Evolutionary conservation across 1,140 invertebrate genomes (phyloP), one percentile per base, ranked within the genome.

Genomic region (Spodoptera litura): DNA sequence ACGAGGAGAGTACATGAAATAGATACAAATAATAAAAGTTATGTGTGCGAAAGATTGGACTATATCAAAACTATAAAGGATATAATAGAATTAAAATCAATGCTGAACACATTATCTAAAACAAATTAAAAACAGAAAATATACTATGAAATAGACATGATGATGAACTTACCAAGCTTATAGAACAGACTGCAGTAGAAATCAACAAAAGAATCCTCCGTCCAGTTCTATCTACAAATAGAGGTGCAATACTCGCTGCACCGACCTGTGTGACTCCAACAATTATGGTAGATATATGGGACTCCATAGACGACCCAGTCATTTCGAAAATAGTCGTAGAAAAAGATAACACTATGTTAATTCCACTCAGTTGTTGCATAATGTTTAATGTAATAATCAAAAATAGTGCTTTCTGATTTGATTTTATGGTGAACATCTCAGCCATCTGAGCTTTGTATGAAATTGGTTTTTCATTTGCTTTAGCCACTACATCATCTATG

Each of bases 181-280:
- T 13, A 77, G 52, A 79, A 61, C 84, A 86, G 13, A 58, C 56
- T 11, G 35, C 79, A 56, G 79, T 82, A 0, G 92, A 94, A 44
- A 93, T 61, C 4, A 95, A 78, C 12, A 96, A 81, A 2, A 96
- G 82, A 53, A 91, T 86, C 44, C 91, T 86, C 74, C 95, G 79
- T 10, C 96, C 95, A 31, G 85, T 86, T 59, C 86, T 90, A 80
- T 96, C 95, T 73, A 96, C 94, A 51, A 96, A 79, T 15, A 93
- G 13, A 5, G 88, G 80, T 1, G 92, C 79, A 8, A 89, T 35
- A 44, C 85, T 35, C n/a, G 89, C 89, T 0, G 88, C 89, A 5
- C 87, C 58, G 2, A 96, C 90, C 82, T 95, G 95, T 9, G 95
- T 94, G 0, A 80, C 59, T 52, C 78, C 82, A 20, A 85, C 78